phyloP scores from a whole-genome alignment of 2,888 invertebrate species.

The Drosophila mimica region DNA sequence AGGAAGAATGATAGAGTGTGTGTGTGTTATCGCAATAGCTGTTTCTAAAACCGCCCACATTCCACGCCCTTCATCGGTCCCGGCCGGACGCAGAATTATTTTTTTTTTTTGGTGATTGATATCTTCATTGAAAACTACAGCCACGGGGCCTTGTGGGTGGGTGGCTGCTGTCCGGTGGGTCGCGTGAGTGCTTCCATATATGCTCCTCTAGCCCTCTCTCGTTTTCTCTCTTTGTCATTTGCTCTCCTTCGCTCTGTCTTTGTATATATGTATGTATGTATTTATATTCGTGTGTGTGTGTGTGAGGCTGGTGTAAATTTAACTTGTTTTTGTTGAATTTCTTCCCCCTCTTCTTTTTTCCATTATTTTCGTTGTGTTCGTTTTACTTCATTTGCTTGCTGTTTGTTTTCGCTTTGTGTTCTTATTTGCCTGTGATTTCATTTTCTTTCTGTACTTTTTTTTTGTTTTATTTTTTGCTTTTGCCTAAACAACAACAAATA shows the following conservation, averaged over 20 bases:
- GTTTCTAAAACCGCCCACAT: conserved; percentile 37
- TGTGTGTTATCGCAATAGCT: conserved; percentile 39
- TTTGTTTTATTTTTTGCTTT: conserved; percentile 22
- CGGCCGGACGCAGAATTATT: conserved; percentile 36
- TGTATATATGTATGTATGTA: background rate
- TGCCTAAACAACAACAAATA: conserved; percentile 28
- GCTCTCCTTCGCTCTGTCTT: background rate
- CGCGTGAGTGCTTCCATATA: conserved; percentile 55
- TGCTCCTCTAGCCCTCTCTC: conserved; percentile 15
- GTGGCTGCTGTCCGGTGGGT: conserved; percentile 41
- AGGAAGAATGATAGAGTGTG: background rate
- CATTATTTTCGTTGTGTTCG: conserved; percentile 23
- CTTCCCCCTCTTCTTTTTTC: conserved; percentile 21
- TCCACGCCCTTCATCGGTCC: conserved; percentile 22
- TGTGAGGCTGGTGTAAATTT: conserved; percentile 58
- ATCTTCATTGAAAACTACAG: conserved; percentile 52
- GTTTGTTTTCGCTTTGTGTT: conserved; percentile 47
- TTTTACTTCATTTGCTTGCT: conserved; percentile 56
- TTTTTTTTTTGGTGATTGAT: conserved; percentile 68
- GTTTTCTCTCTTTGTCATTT: background rate
- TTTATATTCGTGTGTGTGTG: background rate
- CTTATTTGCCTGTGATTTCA: conserved; percentile 71
- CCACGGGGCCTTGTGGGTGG: conserved; percentile 53
- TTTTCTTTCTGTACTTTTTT: conserved; percentile 41
- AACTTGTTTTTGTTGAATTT: conserved; percentile 64